Evolutionary conservation across 2,888 invertebrate species (phyloP).

Genomic region (Neoascia interrupta): DNA sequence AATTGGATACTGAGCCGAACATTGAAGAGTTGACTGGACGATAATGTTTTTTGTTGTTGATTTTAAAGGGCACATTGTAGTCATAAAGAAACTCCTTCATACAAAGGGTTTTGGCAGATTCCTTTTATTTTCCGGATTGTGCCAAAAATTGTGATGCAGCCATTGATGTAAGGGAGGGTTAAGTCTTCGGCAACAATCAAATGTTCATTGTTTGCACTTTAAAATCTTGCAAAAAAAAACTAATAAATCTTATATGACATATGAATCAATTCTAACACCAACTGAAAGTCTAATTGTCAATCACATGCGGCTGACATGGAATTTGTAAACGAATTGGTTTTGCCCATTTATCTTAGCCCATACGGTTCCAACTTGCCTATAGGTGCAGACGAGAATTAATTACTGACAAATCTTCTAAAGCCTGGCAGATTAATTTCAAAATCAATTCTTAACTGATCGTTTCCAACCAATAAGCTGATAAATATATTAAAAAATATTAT

Average conservation of each 20-base stretch:
- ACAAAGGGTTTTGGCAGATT: too few relatives aligned
- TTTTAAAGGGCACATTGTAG: too few relatives aligned
- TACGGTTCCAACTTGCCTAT: background rate
- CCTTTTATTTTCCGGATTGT: too few relatives aligned
- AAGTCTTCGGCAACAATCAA: too few relatives aligned
- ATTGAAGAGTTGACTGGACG: too few relatives aligned
- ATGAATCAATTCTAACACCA: constrained; percentile 36
- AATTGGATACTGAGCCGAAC: too few relatives aligned
- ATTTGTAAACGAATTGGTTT: constrained; percentile 53
- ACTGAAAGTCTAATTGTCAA: constrained; percentile 60
- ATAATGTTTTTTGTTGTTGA: too few relatives aligned
- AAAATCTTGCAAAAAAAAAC: constrained; percentile 25
- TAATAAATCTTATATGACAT: constrained; percentile 8
- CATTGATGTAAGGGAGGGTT: too few relatives aligned
- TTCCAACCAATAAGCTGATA: constrained; percentile 21
- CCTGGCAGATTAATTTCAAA: constrained; percentile 20
- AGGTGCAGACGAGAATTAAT: constrained; percentile 60
- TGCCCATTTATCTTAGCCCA: constrained; percentile 36
- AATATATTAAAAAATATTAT: background rate
- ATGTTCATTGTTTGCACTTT: too few relatives aligned
- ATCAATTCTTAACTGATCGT: constrained; percentile 42
- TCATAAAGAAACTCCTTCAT: too few relatives aligned
- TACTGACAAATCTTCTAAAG: constrained; percentile 55
- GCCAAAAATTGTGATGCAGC: too few relatives aligned
- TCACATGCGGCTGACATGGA: constrained; percentile 46